Evolutionary conservation across 1,140 invertebrate species (phyloP), one percentile per base, ranked within the genome.

Genomic region (Drosophila sucinea): DNA sequence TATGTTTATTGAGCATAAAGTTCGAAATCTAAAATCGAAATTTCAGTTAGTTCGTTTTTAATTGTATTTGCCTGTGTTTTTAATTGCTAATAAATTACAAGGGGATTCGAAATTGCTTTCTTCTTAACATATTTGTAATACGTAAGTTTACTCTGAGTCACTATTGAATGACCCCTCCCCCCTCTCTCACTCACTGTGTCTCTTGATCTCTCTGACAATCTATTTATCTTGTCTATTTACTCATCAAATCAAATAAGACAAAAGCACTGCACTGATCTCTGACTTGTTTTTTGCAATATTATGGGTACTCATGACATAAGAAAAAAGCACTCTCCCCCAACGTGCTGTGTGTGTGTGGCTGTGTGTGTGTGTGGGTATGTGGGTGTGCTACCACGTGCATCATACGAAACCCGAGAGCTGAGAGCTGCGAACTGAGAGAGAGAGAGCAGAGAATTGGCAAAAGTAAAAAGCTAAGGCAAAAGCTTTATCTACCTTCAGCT

Each of bases 331-430:
- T 30, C 44, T 40, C 41, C 30, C 56, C 29, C 55, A 47, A 27
- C 60, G 62, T 23, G 38, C 35, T 68, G 68, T 68, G 73, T 60
- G 66, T 70, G 70, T 76, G 66, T 77, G 62, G 67, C 64, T 70
- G 71, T 77, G 62, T 44, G 30, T 60, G 62, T 30, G 51, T 29
- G n/a, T 41, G 11, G 17, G 17, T 44, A 40, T 54, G 33, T 55
- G 61, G 44, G 44, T 68, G 66, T 61, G 65, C 55, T 64, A 60
- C 69, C 69, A 71, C 69, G 69, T 71, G 69, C 64, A 60, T 25
- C 44, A 44, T 38, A 27, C 41, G 63, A 60, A 57, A 33, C 47
- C 11, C 32, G 61, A 33, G 47, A 63, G 60, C 35, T 38, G 35
- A 11, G 8, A 11, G 6, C 11, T 27, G 27, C 8, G 38, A 62